Percentiles rank a stretch among this genome's conserved stretches.
phyloP scores from a whole-genome alignment of 2,113 vertebrate genomes.

The Corythornis madagascariensis region DNA sequence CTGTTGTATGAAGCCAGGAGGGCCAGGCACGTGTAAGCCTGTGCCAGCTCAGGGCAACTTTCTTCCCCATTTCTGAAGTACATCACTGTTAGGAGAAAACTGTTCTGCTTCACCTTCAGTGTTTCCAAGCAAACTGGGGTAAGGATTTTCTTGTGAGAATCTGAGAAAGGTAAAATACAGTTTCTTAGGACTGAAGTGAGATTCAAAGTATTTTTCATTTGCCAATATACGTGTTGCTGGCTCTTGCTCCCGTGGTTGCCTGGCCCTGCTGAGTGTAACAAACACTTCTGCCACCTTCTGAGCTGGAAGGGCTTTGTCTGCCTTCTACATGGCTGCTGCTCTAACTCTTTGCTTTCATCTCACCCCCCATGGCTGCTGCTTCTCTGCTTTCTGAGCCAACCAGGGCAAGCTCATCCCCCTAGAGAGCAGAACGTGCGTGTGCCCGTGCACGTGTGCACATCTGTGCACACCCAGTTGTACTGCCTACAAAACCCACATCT shows the following conservation, averaged over 20 bases:
- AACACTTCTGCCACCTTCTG: background rate
- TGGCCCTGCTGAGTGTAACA: background rate
- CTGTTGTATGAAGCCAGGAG: background rate
- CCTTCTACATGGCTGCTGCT: fast-evolving
- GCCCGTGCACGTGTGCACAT: background rate
- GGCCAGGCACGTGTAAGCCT: background rate
- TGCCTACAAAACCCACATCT: background rate
- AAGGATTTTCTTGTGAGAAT: background rate
- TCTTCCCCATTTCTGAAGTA: background rate
- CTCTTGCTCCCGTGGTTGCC: background rate
- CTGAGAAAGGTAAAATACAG: background rate
- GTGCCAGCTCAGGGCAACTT: background rate
- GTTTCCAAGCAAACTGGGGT: background rate
- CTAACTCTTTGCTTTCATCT: background rate
- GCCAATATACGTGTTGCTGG: background rate
- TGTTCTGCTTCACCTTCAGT: background rate
- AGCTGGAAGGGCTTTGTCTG: background rate
- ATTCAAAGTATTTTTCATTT: background rate
- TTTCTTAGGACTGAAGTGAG: background rate
- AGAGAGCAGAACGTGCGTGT: background rate
- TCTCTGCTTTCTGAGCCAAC: background rate
- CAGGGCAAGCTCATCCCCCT: background rate
- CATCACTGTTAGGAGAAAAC: background rate
- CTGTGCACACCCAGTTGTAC: background rate
- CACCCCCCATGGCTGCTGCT: background rate